Base-by-base conservation (phyloP, 2,888 invertebrate genomes). In the Caenorhabditis plicata region DNA sequence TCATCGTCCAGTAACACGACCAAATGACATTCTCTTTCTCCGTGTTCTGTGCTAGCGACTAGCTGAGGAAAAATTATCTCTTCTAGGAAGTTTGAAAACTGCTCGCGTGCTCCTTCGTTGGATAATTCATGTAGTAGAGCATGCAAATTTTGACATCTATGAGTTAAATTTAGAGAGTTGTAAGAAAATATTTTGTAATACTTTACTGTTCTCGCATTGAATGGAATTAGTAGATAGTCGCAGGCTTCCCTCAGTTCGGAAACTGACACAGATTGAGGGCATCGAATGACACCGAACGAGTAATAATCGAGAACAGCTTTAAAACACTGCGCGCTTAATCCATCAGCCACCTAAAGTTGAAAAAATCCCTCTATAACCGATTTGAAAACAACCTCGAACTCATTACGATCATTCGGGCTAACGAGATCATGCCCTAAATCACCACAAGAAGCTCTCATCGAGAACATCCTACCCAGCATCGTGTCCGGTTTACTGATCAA, bases 81-180 rank as follows among this genome's bases (percentile, higher is more conserved):
- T 81, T 99, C 96, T 3, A 99, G 87, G 82, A 95, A 99, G 13
- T 88, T 87, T 82, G 93, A 92, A 83, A 99, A 99, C 82, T 96
- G 95, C 66, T 90, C 88, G 3, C 94, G 87, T 0, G 98, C 98
- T n/a, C 98, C 98, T 83, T 98, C 98, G 84, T 99, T 99, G 36
- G 94, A 94, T 43, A 99, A 85, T 84, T 99, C 98, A 83, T 98
- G 98, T 50, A 98, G 86, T 47, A 98, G 87, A 44, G 94, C 95
- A 76, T 91, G 73, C 29, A 80, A 60, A 44, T 80, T 76, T 46
- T 79, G 76, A 31, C 71, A 75, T 25, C 56, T 55, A 25, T 1
- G 52, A 38, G 23, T 20, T 27, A 7, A 4, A 17, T 27, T 26
- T 26, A 19, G 32, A 43, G 27, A 23, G 4, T 11, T 15, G 26